Evolutionary conservation across 2,888 invertebrate genomes (phyloP).

Genomic region (Latheticus oryzae): DNA sequence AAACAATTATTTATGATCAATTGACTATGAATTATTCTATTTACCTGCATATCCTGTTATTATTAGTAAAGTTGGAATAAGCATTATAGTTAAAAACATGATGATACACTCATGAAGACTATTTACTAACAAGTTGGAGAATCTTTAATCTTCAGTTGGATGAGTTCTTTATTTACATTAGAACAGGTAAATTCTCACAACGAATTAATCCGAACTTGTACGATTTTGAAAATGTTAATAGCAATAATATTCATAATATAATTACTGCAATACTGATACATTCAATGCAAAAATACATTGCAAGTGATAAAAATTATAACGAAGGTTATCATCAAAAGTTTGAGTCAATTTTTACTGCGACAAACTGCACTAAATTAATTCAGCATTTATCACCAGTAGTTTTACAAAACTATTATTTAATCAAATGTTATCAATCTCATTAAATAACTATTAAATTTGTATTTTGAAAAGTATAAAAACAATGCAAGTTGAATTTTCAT

Average conservation of each 20-base stretch:
- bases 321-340: constrained; percentile 30
- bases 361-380: background rate
- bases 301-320: constrained; percentile 20
- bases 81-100: constrained; percentile 26
- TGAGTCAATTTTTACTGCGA: constrained; percentile 1
- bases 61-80: constrained; percentile 25
- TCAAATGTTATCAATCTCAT: constrained; percentile 26
- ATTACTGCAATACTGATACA: background rate
- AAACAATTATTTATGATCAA: too few species aligned
- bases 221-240: constrained; percentile 24
- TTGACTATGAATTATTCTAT: too few species aligned
- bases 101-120: constrained; percentile 21
- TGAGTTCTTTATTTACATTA: constrained; percentile 35
- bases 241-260: constrained; percentile 1
- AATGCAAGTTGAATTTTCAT: constrained; percentile 1
- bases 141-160: constrained; percentile 23
- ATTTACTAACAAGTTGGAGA: constrained; percentile 37
- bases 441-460: constrained; percentile 30
- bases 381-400: constrained; percentile 1
- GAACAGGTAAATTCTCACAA: constrained; percentile 24
- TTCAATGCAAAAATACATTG: constrained; percentile 19
- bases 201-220: constrained; percentile 23
- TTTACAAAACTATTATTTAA: too few species aligned
- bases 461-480: constrained; percentile 31
- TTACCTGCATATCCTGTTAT: constrained; percentile 40